Conservation (phyloP, 2,888 invertebrate genomes). For the Dilophus febrilis region DNA sequence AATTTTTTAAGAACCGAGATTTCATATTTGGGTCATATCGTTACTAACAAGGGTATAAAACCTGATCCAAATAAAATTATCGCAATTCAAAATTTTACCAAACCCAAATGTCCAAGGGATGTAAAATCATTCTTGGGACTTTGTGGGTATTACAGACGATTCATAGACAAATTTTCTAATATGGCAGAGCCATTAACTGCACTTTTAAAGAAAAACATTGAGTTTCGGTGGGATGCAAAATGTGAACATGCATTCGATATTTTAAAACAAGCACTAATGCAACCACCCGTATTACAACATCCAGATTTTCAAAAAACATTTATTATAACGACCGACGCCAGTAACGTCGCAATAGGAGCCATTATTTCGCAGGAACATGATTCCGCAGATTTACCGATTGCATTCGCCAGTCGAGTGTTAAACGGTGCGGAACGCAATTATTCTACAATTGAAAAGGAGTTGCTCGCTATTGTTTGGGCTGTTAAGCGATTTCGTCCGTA, state of each 20-base stretch:
- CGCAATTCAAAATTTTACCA: slow-evolving; percentile 11
- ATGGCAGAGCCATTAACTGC: slow-evolving; percentile 14
- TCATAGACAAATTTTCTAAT: slow-evolving; percentile 14
- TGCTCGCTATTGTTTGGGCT: slow-evolving; percentile 14
- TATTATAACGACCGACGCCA: not conserved
- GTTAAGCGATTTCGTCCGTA: slow-evolving; percentile 17
- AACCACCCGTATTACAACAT: slow-evolving; percentile 4
- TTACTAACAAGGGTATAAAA: slow-evolving; percentile 10
- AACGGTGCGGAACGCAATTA: slow-evolving; percentile 13
- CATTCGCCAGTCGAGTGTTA: not conserved
- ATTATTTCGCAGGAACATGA: too few relatives aligned
- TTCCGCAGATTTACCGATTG: not conserved
- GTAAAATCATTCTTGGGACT: slow-evolving; percentile 17
- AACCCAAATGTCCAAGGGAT: slow-evolving; percentile 10
- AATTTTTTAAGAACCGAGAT: slow-evolving; percentile 13
- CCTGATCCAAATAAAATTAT: slow-evolving; percentile 12
- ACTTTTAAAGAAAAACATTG: slow-evolving; percentile 10
- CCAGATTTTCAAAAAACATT: slow-evolving; percentile 6
- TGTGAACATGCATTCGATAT: slow-evolving; percentile 4
- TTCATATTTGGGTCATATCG: slow-evolving; percentile 13
- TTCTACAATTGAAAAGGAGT: slow-evolving; percentile 15
- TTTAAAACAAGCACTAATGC: slow-evolving; percentile 1
- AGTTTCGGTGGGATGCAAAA: slow-evolving; percentile 10
- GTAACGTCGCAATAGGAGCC: too few relatives aligned
- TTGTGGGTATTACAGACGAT: slow-evolving; percentile 17